phyloP scores from a whole-genome alignment of 2,113 vertebrate species.

The Strix uralensis region DNA sequence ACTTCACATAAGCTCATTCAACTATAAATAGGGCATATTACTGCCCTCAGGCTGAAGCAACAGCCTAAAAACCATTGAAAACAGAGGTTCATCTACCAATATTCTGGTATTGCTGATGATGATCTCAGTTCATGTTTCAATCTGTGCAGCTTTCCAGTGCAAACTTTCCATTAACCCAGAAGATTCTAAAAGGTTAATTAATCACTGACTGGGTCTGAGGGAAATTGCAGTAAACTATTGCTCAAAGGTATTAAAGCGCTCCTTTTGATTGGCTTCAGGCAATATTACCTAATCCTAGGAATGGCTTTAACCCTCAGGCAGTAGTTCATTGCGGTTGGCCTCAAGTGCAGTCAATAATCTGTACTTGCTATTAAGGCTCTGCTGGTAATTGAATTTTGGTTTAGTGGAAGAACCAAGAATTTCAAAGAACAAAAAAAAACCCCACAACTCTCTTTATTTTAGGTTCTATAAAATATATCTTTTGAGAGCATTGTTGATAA shows the following conservation, averaged over 20 bases:
- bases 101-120: not conserved
- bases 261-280: slow-evolving; percentile 3
- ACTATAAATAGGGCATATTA: not conserved
- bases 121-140: slow-evolving; percentile 23
- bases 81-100: not conserved
- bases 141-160: slow-evolving; percentile 6
- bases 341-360: slow-evolving; percentile 50
- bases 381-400: slow-evolving; percentile 44
- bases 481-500: not conserved
- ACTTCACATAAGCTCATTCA: not conserved
- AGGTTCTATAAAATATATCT: not conserved
- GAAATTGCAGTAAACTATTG: slow-evolving; percentile 43
- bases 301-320: slow-evolving; percentile 34
- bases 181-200: slow-evolving; percentile 61
- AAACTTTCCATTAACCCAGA: slow-evolving; percentile 48
- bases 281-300: slow-evolving; percentile 34
- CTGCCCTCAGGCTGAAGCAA: not conserved
- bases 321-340: slow-evolving; percentile 31
- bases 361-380: slow-evolving; percentile 27
- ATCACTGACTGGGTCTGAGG: slow-evolving; percentile 31
- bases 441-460: not conserved
- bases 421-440: not conserved
- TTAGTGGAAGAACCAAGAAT: slow-evolving; percentile 16
- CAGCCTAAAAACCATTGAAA: not conserved
- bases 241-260: slow-evolving; percentile 11